phyloP scores from a whole-genome alignment of 1,140 invertebrate genomes.

The Dreissena rostriformis region DNA sequence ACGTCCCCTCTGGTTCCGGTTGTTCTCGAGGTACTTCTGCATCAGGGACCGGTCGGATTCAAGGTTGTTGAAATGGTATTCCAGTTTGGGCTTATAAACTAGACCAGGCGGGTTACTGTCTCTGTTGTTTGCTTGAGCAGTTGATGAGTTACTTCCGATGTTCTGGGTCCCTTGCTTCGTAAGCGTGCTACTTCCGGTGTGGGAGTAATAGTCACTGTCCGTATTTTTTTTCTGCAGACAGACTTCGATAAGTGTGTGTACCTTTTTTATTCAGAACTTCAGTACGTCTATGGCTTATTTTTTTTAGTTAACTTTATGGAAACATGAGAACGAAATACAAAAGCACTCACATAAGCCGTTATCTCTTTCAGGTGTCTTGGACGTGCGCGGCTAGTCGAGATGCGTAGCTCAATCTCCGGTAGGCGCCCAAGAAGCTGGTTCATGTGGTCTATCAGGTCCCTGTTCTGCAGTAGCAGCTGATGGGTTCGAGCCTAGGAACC shows the following conservation, averaged over 20 bases:
- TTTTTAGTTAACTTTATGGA: too few species aligned
- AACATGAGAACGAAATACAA: too few species aligned
- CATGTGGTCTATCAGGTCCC: slow-evolving; percentile 94
- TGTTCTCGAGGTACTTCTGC: slow-evolving; percentile 44
- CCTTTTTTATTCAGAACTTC: too few species aligned
- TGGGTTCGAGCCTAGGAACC: slow-evolving; percentile 92
- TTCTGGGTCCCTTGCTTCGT: background rate
- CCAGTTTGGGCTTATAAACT: slow-evolving; percentile 40
- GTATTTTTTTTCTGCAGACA: background rate
- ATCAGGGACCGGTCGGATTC: slow-evolving; percentile 18
- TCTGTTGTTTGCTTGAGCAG: background rate
- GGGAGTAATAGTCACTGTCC: slow-evolving; percentile 56
- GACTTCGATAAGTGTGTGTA: too few species aligned
- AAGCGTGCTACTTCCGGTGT: slow-evolving; percentile 52
- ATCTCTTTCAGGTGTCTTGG: too few species aligned
- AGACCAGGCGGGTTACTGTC: background rate
- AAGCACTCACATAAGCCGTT: too few species aligned
- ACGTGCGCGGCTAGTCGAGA: too few species aligned
- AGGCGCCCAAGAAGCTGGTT: slow-evolving; percentile 89
- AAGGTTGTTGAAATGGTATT: slow-evolving; percentile 54
- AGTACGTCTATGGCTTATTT: too few species aligned
- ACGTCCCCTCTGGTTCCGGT: slow-evolving; percentile 6
- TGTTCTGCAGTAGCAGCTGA: slow-evolving; percentile 96
- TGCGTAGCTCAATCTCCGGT: slow-evolving; percentile 88
- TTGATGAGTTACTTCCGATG: background rate